Evolutionary conservation across 2,113 vertebrate genomes (phyloP).

Genomic region (Amazona guildingii): DNA sequence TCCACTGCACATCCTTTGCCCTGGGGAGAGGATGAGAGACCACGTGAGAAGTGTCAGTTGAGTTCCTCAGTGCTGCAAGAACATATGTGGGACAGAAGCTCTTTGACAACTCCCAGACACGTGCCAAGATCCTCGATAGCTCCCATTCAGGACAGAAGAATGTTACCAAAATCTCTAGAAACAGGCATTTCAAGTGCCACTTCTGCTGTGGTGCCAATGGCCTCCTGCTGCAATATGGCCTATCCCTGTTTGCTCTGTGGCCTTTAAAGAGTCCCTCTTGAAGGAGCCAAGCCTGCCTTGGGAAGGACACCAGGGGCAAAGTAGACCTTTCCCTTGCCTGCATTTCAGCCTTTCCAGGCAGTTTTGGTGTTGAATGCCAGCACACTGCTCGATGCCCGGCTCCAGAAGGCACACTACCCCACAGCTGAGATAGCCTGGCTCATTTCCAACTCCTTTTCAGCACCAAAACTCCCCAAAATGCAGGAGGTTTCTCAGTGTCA

Average conservation of each 20-base stretch:
- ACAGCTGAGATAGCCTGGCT: background rate
- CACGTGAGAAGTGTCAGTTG: background rate
- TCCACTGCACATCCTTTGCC: slow-evolving; percentile 11
- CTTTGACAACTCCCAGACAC: slow-evolving; percentile 33
- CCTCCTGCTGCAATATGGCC: background rate
- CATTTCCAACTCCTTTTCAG: background rate
- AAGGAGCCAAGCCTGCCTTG: background rate
- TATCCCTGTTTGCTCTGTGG: background rate
- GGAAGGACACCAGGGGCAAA: background rate
- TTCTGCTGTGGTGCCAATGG: slow-evolving; percentile 6
- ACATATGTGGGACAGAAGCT: slow-evolving; percentile 51
- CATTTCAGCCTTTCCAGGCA: background rate
- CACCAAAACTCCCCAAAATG: background rate
- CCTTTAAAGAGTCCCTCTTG: background rate
- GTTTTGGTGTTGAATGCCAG: background rate
- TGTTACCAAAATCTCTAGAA: slow-evolving; percentile 42
- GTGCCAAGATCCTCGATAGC: slow-evolving; percentile 48
- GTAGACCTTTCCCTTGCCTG: background rate
- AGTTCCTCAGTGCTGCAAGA: background rate
- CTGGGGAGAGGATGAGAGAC: slow-evolving; percentile 13
- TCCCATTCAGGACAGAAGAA: slow-evolving; percentile 42
- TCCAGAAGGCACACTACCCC: background rate
- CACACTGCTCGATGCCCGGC: fast-evolving
- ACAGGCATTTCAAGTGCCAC: slow-evolving; percentile 18
- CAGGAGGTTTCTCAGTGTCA: background rate